Evolutionary conservation across 2,797 vertebrate genomes (phyloP).

Genomic region (Sebastes glaucus): DNA sequence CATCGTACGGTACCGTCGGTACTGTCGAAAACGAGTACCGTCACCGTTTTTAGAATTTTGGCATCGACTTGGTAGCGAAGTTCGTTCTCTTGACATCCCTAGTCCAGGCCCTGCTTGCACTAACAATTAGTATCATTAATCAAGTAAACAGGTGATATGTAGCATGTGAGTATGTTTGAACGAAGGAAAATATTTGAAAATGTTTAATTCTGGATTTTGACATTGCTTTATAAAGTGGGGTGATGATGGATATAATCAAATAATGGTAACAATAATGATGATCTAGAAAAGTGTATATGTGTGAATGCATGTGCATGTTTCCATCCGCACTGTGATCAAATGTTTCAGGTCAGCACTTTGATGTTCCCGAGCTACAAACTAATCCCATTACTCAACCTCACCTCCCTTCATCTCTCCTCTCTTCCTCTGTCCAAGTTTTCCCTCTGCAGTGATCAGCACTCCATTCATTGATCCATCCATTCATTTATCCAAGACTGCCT

Average conservation of each 20-base stretch:
- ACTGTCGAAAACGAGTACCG: no score
- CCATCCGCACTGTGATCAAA: conserved; percentile 55
- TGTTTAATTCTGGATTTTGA: background rate
- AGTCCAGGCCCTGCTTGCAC: background rate
- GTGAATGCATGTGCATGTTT: conserved; percentile 20
- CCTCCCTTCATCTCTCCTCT: conserved; percentile 28
- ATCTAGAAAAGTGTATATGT: background rate
- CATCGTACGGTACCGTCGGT: no score
- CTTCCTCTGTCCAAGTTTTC: conserved; percentile 49
- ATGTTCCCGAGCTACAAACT: conserved; percentile 54
- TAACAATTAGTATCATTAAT: background rate
- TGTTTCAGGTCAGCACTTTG: conserved; percentile 61
- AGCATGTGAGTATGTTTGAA: background rate
- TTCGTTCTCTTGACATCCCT: no score
- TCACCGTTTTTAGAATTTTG: no score
- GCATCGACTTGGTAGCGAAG: no score
- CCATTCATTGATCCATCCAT: conserved; percentile 72
- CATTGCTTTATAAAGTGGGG: background rate
- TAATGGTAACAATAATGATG: background rate
- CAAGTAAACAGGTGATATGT: background rate
- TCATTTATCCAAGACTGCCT: conserved; percentile 61
- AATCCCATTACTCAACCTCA: conserved; percentile 67
- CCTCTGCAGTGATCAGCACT: conserved; percentile 65
- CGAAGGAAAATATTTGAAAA: background rate
- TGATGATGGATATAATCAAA: background rate